These are phyloP conservation scores for Drosophila setifemur DNA, from an alignment of 1,140 invertebrate genomes.

Conservation along the genomic window DNA sequence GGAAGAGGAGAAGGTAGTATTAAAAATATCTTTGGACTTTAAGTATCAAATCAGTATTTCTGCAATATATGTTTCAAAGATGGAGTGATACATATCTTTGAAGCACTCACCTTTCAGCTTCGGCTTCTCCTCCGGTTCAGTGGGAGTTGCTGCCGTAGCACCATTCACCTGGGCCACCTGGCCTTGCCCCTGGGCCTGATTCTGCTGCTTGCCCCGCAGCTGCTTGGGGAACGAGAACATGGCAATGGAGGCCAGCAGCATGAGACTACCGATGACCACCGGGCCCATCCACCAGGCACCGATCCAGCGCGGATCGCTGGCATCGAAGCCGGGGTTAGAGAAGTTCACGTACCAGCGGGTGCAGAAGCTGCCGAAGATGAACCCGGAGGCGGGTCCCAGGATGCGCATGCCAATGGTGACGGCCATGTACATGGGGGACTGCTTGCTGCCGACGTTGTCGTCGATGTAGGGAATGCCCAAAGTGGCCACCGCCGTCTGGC, in stretches of 20 bases:
- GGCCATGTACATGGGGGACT: conserved; percentile 96
- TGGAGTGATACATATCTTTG: no score
- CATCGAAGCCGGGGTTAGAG: conserved; percentile 88
- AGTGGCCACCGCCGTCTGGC: conserved; percentile 95
- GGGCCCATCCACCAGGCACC: conserved; percentile 95
- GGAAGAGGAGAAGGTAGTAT: not conserved
- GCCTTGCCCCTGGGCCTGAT: conserved; percentile 7
- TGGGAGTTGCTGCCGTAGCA: conserved; percentile 2
- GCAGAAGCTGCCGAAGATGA: conserved; percentile 94
- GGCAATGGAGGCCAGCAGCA: conserved; percentile 90
- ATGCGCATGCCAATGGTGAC: conserved; percentile 96
- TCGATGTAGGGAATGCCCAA: conserved; percentile 97
- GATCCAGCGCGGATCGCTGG: conserved; percentile 94
- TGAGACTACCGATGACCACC: conserved; percentile 90
- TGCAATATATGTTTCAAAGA: no score
- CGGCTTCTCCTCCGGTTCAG: conserved; percentile 67
- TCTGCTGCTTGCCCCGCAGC: conserved; percentile 81
- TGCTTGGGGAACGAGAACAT: conserved; percentile 95
- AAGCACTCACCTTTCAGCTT: conserved; percentile 61
- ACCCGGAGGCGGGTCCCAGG: conserved; percentile 94
- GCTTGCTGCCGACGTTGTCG: conserved; percentile 95
- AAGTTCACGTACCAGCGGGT: conserved; percentile 94
- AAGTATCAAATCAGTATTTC: no score
- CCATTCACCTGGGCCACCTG: not conserved
- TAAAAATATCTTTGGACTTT: not conserved